A percentile compares a stretch with the other conserved stretches of the same genome.
phyloP scores from a whole-genome alignment of 2,113 vertebrate species.

The Chloroceryle aenea region DNA sequence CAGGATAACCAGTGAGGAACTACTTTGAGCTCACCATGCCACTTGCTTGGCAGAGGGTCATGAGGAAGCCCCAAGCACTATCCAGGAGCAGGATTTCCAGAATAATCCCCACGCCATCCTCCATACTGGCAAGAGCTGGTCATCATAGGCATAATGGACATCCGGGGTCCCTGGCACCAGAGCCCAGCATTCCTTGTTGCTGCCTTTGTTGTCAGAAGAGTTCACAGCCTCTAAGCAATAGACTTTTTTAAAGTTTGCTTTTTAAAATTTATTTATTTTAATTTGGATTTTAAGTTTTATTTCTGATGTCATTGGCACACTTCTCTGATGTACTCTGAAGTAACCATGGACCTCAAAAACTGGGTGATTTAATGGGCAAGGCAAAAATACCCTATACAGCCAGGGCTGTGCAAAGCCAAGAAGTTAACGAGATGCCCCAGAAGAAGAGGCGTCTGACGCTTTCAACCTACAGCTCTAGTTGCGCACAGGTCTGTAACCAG shows the following conservation, averaged over 20 bases:
- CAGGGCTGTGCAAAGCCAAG: not conserved
- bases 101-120: not conserved
- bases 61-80: accelerated
- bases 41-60: not conserved
- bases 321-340: not conserved
- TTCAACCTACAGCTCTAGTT: not conserved
- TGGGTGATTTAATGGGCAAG: not conserved
- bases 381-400: accelerated
- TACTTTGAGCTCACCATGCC: not conserved
- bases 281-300: not conserved
- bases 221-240: not conserved
- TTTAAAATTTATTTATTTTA: not conserved
- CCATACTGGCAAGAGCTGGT: not conserved
- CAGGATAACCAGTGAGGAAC: not conserved
- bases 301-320: not conserved
- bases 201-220: not conserved
- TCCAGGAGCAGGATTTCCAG: not conserved
- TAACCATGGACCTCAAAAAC: not conserved
- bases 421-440: not conserved
- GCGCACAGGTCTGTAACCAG: not conserved
- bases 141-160: not conserved
- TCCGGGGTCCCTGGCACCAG: not conserved
- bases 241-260: not conserved
- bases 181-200: not conserved
- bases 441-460: accelerated